A percentile compares a stretch with the other conserved stretches of the same genome.
Conservation (phyloP, 2,797 vertebrate species). For the Vireo griseus region DNA sequence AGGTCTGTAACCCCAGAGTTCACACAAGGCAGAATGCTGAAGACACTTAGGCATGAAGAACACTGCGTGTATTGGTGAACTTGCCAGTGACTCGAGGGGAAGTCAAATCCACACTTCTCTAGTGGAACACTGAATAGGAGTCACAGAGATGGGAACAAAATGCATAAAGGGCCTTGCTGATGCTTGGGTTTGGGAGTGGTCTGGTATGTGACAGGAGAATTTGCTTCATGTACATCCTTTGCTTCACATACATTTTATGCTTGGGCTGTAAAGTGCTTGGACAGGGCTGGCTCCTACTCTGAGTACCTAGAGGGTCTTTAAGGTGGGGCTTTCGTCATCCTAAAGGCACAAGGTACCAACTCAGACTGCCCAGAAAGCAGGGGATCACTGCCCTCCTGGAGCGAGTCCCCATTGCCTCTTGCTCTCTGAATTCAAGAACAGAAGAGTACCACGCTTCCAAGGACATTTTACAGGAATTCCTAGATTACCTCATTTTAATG, state of each 20-base stretch:
- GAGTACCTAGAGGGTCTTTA: background rate
- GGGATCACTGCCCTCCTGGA: background rate
- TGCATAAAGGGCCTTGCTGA: background rate
- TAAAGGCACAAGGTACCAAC: background rate
- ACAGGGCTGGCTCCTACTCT: background rate
- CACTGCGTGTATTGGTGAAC: background rate
- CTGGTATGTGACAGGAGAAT: background rate
- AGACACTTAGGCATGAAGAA: background rate
- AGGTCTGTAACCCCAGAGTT: background rate
- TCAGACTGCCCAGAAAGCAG: background rate
- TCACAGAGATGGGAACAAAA: background rate
- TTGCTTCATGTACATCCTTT: background rate
- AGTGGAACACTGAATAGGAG: background rate
- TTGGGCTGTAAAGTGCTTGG: background rate
- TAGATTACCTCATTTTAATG: background rate
- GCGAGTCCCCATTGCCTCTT: background rate
- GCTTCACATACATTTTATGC: accelerated
- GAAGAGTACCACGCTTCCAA: background rate
- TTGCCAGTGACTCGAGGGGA: background rate
- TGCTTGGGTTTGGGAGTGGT: background rate
- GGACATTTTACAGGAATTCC: background rate
- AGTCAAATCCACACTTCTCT: background rate
- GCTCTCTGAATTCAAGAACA: background rate
- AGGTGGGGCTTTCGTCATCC: background rate
- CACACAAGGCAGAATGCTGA: background rate